Base-by-base conservation (phyloP, 2,888 invertebrate genomes). In the Agriopis leucophaearia region DNA sequence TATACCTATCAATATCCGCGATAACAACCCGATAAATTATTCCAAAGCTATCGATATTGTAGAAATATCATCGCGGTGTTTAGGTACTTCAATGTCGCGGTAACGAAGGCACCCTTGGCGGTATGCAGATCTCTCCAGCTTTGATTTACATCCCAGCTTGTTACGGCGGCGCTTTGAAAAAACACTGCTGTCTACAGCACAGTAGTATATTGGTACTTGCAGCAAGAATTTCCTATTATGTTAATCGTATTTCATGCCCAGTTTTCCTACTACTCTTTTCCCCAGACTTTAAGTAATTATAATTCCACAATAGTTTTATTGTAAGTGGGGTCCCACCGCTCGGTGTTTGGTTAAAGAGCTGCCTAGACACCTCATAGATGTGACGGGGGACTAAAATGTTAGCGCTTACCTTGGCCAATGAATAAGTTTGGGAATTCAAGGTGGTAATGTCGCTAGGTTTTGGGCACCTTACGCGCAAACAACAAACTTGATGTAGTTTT, bases 111-210 rank as follows among this genome's bases (percentile, higher is more conserved):
- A 70, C 75, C 75, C 64, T 51, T 13, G 82, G 80, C 75, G 82
- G 81, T 89, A 89, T 89, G 89, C 84, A 88, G 88, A 89, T 88
- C 48, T 74, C 60, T 54, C 68, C 64, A 64, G 72, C 83, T 84
- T 88, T 89, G 90, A 90, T 90, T 89, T 90, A 89, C 88, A 86
- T 89, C 83, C 76, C 66, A 73, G 74, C 86, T 88, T 84, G 89
- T 87, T 88, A 86, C 81, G 64, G 72, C 69, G 65, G 72, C 35
- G 67, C 70, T 62, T 64, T 68, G 72, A 83, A 85, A 86, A 84
- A 82, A 82, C 75, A 69, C 70, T 70, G 61, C 56, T 60, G 36
- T 15, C 5, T 52, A 15, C 1, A 51, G n/a, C 51, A 27, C 9
- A 5, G 10, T 18, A 18, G 12, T 48, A 47, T n/a, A 18, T 4